phyloP scores from a whole-genome alignment of 2,797 vertebrate species.

The Masticophis lateralis region DNA sequence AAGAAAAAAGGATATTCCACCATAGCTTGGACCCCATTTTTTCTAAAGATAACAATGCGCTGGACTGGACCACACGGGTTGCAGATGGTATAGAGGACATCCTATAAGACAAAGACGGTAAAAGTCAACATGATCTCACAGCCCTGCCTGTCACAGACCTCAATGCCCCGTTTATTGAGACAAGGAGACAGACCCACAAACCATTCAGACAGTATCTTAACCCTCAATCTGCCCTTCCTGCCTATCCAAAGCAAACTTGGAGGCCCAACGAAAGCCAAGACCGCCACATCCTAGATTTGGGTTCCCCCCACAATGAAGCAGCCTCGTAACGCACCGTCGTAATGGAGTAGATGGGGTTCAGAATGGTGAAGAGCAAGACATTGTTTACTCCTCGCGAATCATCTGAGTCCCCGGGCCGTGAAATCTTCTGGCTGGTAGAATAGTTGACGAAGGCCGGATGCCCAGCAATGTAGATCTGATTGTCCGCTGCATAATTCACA shows the following conservation, averaged over 20 bases:
- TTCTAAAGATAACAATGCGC: conserved; percentile 95
- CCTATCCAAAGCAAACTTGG: not conserved
- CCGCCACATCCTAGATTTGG: not conserved
- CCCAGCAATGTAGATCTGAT: conserved; percentile 93
- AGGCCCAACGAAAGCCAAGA: not conserved
- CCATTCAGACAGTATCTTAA: not conserved
- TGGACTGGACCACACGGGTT: conserved; percentile 96
- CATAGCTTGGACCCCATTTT: conserved; percentile 97
- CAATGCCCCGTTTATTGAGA: too few relatives aligned
- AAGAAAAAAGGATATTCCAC: conserved; percentile 92
- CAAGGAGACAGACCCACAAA: not conserved
- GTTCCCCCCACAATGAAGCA: rapidly evolving
- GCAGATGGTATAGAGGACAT: conserved; percentile 94
- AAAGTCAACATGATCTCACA: not conserved
- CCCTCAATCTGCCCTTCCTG: not conserved
- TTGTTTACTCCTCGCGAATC: conserved; percentile 91
- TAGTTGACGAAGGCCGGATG: conserved; percentile 95
- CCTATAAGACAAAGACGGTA: conserved; percentile 64
- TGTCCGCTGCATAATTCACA: conserved; percentile 90
- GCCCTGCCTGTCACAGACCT: not conserved
- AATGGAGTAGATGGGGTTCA: conserved; percentile 88
- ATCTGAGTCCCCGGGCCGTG: conserved; percentile 86
- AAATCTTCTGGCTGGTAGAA: conserved; percentile 97
- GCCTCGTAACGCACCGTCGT: conserved; percentile 53
- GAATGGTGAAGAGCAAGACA: conserved; percentile 91